Evolutionary conservation across 2,113 vertebrate species (phyloP).

Genomic region (Anthoscopus minutus): DNA sequence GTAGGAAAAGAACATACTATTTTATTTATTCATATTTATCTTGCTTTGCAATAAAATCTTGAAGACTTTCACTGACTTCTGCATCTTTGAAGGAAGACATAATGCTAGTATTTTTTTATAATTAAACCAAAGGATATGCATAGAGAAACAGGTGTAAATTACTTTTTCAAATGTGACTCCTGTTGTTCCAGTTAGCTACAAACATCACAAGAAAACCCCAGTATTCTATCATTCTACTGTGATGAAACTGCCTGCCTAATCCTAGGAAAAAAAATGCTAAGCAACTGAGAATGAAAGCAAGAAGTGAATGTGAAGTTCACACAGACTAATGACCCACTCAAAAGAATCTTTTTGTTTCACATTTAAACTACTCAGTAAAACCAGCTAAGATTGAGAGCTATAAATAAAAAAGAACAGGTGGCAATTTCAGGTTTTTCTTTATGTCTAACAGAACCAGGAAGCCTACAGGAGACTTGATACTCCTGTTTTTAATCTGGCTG

Average conservation of each 20-base stretch:
- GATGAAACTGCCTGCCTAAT: neutral
- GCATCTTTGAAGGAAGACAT: neutral
- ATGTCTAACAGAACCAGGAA: neutral
- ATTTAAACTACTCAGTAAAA: neutral
- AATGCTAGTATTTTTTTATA: neutral
- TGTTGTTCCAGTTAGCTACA: neutral
- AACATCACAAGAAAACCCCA: neutral
- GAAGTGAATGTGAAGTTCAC: neutral
- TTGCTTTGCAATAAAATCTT: neutral
- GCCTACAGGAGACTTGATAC: neutral
- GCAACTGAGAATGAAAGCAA: neutral
- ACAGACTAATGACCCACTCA: neutral
- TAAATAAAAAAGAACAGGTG: neutral
- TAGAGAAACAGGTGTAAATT: neutral
- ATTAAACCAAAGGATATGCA: neutral
- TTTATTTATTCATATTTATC: neutral
- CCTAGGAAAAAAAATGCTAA: neutral
- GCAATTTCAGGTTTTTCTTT: neutral
- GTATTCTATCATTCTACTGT: neutral
- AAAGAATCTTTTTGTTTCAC: neutral
- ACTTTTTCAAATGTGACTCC: neutral
- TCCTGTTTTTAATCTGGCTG: neutral
- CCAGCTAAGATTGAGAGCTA: neutral
- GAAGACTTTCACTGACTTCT: neutral
- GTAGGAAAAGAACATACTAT: neutral